These are phyloP conservation scores for Calliopsis andreniformis DNA, from an alignment of 1,140 invertebrate genomes.

Conservation along the genomic window DNA sequence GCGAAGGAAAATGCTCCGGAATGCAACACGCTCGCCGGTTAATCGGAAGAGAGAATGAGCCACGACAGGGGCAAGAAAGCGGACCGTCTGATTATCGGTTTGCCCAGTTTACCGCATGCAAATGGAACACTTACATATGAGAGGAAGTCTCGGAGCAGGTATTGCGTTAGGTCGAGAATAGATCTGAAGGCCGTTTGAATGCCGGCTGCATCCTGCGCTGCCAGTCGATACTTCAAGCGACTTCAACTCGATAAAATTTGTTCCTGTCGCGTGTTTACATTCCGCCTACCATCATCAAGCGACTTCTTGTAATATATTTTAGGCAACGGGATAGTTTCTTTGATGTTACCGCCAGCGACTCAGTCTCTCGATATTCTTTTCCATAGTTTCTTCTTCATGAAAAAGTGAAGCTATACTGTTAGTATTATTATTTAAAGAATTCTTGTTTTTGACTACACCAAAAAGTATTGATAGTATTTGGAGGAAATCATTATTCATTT, in stretches of 20 bases:
- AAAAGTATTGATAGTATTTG: too few species aligned
- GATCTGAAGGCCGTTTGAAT: constrained; percentile 59
- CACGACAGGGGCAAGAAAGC: constrained; percentile 50
- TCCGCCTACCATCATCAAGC: not conserved
- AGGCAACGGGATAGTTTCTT: too few species aligned
- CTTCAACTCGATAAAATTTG: constrained; percentile 31
- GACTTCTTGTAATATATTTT: not conserved
- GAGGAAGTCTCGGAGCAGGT: constrained; percentile 40
- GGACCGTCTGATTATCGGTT: constrained; percentile 56
- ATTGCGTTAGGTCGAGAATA: constrained; percentile 61
- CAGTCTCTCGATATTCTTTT: too few species aligned
- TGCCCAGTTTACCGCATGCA: constrained; percentile 46
- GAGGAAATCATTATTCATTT: too few species aligned
- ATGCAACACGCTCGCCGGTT: constrained; percentile 45
- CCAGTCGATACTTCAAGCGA: constrained; percentile 1
- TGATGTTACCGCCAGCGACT: too few species aligned
- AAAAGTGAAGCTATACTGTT: too few species aligned
- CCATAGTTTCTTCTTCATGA: too few species aligned
- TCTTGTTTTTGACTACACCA: too few species aligned
- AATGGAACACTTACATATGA: constrained; percentile 43
- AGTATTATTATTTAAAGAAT: too few species aligned
- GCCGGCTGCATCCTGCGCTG: constrained; percentile 26
- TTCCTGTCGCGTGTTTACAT: constrained; percentile 33
- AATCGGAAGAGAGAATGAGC: constrained; percentile 46
- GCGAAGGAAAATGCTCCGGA: constrained; percentile 36